Conservation (phyloP, 2,113 vertebrate species). For the Leucosticte australis region DNA sequence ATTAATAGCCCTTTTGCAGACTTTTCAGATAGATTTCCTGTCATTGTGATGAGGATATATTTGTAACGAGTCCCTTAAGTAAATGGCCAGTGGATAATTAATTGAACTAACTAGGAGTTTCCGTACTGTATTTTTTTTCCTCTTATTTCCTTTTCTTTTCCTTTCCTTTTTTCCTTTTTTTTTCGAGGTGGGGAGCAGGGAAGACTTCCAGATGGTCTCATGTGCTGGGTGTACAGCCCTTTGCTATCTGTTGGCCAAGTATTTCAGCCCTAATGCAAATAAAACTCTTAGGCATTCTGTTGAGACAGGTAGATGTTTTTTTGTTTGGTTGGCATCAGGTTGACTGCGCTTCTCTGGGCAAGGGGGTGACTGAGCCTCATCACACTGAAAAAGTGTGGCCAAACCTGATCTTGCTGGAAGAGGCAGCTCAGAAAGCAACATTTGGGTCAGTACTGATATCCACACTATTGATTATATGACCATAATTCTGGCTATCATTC, state of each 20-base stretch:
- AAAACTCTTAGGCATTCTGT: neutral
- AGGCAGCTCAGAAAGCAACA: neutral
- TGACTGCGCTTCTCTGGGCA: neutral
- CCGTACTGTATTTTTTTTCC: neutral
- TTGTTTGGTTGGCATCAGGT: neutral
- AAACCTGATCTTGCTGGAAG: neutral
- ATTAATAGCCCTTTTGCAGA: conserved; percentile 71
- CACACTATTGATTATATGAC: neutral
- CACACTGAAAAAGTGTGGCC: neutral
- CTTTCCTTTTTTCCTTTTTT: neutral
- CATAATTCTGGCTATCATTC: neutral
- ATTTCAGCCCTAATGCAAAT: neutral
- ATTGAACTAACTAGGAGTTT: conserved; percentile 67
- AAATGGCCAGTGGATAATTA: conserved; percentile 75
- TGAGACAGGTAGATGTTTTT: neutral
- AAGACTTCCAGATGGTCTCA: neutral
- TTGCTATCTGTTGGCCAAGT: neutral
- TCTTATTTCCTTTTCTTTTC: neutral
- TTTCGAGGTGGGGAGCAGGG: rapidly evolving
- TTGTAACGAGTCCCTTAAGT: conserved; percentile 72
- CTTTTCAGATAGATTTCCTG: conserved; percentile 76
- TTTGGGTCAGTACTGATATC: neutral
- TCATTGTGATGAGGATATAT: conserved; percentile 73
- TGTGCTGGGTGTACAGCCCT: neutral
- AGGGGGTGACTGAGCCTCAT: neutral